These are phyloP conservation scores for Mormyrus lacerda DNA, from an alignment of 2,113 vertebrate species.

Conservation along the genomic window DNA sequence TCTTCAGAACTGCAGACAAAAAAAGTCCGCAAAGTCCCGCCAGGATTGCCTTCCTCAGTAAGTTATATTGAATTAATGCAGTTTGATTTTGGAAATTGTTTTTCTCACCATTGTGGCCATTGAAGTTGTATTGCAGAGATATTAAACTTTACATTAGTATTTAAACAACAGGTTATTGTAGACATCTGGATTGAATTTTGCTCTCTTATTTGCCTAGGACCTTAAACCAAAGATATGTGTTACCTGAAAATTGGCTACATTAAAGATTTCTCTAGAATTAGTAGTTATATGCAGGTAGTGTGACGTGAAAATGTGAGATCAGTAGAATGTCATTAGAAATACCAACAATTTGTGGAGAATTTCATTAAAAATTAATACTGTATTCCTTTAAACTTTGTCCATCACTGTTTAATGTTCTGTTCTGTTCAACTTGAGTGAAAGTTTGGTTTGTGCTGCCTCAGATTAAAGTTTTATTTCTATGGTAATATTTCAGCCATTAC, in stretches of 20 bases:
- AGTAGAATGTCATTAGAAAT: no score
- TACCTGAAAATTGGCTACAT: neutral
- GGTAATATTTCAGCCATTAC: neutral
- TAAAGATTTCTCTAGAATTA: neutral
- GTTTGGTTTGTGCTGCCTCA: neutral
- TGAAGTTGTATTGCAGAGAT: neutral
- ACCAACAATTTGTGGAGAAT: neutral
- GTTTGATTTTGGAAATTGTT: conserved; percentile 3
- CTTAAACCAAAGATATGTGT: neutral
- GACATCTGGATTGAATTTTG: neutral
- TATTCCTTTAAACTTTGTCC: neutral
- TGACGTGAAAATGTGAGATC: neutral
- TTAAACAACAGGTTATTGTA: neutral
- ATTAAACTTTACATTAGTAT: neutral
- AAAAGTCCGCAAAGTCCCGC: conserved; percentile 94
- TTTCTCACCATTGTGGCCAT: neutral
- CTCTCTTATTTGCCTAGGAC: no score
- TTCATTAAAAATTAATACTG: neutral
- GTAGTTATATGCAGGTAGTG: neutral
- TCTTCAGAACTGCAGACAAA: conserved; percentile 85
- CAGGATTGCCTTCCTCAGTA: conserved; percentile 93
- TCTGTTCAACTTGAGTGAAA: neutral
- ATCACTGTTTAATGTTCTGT: neutral
- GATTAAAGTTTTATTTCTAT: neutral
- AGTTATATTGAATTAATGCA: conserved; percentile 51